These are phyloP conservation scores for Ploceus nigricollis DNA, from an alignment of 2,113 vertebrate genomes.

Conservation along the genomic window DNA sequence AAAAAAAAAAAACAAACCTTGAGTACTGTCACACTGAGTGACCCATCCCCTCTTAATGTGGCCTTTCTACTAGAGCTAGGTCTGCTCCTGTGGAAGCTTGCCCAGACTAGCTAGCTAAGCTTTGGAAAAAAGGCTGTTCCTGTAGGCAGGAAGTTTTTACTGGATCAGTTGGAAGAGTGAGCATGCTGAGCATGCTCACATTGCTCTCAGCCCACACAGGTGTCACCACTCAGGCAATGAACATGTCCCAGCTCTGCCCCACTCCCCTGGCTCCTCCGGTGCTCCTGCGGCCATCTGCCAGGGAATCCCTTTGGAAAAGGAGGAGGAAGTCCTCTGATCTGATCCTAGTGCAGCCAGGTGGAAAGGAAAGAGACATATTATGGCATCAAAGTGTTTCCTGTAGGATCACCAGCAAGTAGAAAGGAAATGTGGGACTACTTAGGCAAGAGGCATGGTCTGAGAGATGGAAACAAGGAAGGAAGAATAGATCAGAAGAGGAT, in stretches of 20 bases:
- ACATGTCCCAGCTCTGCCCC: fast-evolving
- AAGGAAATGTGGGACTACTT: conserved; percentile 40
- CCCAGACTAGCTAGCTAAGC: not conserved
- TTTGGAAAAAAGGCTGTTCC: not conserved
- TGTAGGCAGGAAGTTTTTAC: not conserved
- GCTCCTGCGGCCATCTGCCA: fast-evolving
- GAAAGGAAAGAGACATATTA: not conserved
- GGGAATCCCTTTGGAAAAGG: not conserved
- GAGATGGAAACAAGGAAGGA: conserved; percentile 8
- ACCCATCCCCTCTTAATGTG: not conserved
- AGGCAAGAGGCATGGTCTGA: not conserved
- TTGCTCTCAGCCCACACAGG: fast-evolving
- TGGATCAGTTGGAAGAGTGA: not conserved
- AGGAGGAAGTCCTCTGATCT: not conserved
- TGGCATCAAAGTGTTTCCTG: conserved; percentile 47
- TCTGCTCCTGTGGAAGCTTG: not conserved
- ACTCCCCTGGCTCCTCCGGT: not conserved
- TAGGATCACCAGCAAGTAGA: not conserved
- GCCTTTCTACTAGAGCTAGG: not conserved
- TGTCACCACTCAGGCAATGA: fast-evolving
- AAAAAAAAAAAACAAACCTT: not conserved
- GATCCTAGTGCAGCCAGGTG: not conserved
- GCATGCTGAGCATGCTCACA: fast-evolving
- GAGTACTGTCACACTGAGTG: not conserved
- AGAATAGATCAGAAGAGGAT: conserved; percentile 15